Conservation (phyloP, 2,113 vertebrate species). For the Loxodonta africana region DNA sequence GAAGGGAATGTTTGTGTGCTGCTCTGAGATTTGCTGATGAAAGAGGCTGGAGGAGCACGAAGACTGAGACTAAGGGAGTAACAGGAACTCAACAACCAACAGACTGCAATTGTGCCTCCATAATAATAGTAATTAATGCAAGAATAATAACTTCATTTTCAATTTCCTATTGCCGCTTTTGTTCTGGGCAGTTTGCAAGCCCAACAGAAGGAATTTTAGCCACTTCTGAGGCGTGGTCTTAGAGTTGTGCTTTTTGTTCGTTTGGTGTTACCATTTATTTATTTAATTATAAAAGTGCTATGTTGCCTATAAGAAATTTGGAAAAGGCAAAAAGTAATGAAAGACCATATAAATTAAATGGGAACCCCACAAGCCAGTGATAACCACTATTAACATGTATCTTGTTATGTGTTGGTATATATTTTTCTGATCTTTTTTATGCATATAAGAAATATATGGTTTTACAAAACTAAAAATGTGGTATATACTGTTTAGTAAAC, state of each 20-base stretch:
- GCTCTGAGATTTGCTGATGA: constrained; percentile 69
- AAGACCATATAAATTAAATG: constrained; percentile 42
- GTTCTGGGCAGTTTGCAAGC: constrained; percentile 47
- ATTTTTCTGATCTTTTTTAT: not conserved
- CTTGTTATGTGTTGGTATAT: not conserved
- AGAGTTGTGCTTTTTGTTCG: not conserved
- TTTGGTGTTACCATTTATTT: constrained; percentile 17
- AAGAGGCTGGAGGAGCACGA: not conserved
- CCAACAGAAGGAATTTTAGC: constrained; percentile 39
- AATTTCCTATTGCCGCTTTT: constrained; percentile 65
- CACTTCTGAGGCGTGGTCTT: not conserved
- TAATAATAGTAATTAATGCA: constrained; percentile 82
- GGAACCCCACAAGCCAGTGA: not conserved
- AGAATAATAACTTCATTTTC: constrained; percentile 71
- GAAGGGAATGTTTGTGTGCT: constrained; percentile 53
- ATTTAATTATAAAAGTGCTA: not conserved
- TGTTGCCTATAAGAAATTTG: constrained; percentile 37
- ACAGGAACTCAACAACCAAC: constrained; percentile 67
- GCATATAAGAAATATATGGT: not conserved
- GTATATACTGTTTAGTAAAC: not conserved
- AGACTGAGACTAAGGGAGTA: constrained; percentile 46
- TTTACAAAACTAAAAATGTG: constrained; percentile 40
- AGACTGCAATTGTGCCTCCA: constrained; percentile 60
- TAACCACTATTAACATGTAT: not conserved
- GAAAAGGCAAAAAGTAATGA: constrained; percentile 50